Percentiles rank a stretch among this genome's conserved stretches.
Conservation (phyloP, 1,140 invertebrate species). For the Lysiphlebus fabarum region DNA sequence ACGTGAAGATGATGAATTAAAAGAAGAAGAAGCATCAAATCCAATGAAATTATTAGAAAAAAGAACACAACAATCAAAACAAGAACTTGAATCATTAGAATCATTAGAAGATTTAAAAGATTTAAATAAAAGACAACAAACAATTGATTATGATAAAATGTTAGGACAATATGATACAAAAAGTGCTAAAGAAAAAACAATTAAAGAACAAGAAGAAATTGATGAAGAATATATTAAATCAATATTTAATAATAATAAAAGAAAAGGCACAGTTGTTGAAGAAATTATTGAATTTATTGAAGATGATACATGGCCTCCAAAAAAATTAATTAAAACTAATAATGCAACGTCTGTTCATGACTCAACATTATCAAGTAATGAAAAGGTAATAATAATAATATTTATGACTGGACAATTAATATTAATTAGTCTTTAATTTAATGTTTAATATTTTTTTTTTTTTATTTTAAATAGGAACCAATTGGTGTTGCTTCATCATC, state of each 20-base stretch:
- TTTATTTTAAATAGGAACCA: no score
- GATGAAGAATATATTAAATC: constrained; percentile 80
- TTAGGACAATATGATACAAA: constrained; percentile 72
- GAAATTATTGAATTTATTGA: constrained; percentile 65
- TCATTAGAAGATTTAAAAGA: constrained; percentile 96
- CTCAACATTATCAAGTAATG: background rate
- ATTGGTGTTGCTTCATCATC: background rate
- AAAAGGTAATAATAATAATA: background rate
- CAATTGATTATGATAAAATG: constrained; percentile 86
- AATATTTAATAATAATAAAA: constrained; percentile 51
- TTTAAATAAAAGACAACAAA: constrained; percentile 84
- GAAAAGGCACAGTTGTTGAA: constrained; percentile 58
- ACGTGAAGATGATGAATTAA: constrained; percentile 85
- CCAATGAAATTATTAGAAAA: constrained; percentile 97
- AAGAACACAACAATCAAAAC: constrained; percentile 92
- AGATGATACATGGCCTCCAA: constrained; percentile 22
- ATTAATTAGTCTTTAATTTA: no score
- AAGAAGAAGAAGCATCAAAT: constrained; percentile 97
- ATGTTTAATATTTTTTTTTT: no score
- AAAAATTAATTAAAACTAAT: constrained; percentile 13
- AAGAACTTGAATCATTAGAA: constrained; percentile 94
- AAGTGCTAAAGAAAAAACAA: constrained; percentile 59
- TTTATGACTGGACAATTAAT: no score
- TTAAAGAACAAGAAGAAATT: constrained; percentile 73
- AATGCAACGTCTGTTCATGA: background rate